A percentile compares a stretch with the other conserved stretches of the same genome.
Conservation (phyloP, 1,140 invertebrate genomes). For the Temnothorax longispinosus region DNA sequence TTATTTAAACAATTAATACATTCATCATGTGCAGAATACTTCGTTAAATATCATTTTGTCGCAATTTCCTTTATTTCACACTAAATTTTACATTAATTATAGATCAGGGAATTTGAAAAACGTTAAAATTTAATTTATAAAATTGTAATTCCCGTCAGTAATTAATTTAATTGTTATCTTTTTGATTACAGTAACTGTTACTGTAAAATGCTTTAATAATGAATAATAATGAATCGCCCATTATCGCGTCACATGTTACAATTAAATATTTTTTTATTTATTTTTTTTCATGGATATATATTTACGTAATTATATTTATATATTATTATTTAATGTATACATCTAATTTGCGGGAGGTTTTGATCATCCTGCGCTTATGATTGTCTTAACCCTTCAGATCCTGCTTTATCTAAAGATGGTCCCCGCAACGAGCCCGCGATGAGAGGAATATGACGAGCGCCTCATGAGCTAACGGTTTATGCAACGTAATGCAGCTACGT, state of each 20-base stretch:
- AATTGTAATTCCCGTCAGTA: background rate
- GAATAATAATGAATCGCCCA: background rate
- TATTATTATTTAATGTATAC: background rate
- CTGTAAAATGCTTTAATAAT: background rate
- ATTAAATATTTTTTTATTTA: background rate
- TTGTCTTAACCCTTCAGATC: constrained; percentile 29
- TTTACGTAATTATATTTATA: background rate
- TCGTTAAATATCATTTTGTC: constrained; percentile 23
- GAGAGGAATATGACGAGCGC: constrained; percentile 41
- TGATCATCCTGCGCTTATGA: background rate
- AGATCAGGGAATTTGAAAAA: background rate
- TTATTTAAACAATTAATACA: constrained; percentile 47
- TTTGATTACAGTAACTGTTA: background rate
- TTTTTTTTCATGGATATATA: background rate
- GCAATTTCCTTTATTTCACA: background rate
- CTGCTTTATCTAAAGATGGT: constrained; percentile 12
- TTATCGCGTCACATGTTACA: background rate
- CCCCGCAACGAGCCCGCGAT: constrained; percentile 1
- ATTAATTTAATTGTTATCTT: constrained; percentile 23
- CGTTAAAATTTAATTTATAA: background rate
- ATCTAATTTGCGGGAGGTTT: background rate
- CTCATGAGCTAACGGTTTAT: constrained; percentile 56
- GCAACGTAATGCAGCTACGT: constrained; percentile 10
- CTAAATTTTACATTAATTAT: background rate
- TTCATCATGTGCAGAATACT: background rate